Base-by-base conservation (phyloP, 2,113 vertebrate genomes). In the Scartelaos histophorus region DNA sequence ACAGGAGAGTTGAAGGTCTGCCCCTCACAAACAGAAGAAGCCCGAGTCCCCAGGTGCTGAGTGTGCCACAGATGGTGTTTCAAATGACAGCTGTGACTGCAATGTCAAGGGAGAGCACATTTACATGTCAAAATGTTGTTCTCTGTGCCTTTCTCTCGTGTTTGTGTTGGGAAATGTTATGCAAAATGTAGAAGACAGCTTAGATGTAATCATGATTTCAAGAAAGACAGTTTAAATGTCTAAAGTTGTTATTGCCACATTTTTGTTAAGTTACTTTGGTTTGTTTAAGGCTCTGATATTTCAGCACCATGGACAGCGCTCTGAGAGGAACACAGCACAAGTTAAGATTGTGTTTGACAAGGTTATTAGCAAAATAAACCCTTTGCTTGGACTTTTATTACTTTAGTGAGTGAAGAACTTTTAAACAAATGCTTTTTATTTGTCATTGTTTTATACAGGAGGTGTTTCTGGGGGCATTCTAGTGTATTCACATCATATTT, bases 261-360 rank as follows among this genome's bases (percentile, higher is more conserved):
- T 3, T 1, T 43, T 43, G 61, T 38, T 64, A 38, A 64, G 3
- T 29, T 29, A 60, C 13, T 38, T 7, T 15, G 19, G 16, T n/a
- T 35, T 43, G 16, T 13, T 21, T 17, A 64, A 38, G 35, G 10
- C 10, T 34, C 34, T 10, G 19, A n/a, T 1, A 9, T 35, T 64
- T 64, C 61, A 64, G 61, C 61, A 64, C 61, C 61, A 64, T 4
- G 61, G 61, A 64, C 61, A 64, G 61, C 61, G 9, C 29, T 38
- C 21, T 64, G 7, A 43, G 19, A 64, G 21, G 17, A 65, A 67
- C 58, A 78, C 12, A 71, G 73, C 62, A 67, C 45, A 13, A 58
- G 12, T 13, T 3, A 5, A 13, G 13, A 58, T 25, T 58, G 21
- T 58, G 25, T 17, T 61, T 61, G 15, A 61, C 58, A 61, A 61